Conservation (phyloP, 2,113 vertebrate species). For the Turdus rufiventris region DNA sequence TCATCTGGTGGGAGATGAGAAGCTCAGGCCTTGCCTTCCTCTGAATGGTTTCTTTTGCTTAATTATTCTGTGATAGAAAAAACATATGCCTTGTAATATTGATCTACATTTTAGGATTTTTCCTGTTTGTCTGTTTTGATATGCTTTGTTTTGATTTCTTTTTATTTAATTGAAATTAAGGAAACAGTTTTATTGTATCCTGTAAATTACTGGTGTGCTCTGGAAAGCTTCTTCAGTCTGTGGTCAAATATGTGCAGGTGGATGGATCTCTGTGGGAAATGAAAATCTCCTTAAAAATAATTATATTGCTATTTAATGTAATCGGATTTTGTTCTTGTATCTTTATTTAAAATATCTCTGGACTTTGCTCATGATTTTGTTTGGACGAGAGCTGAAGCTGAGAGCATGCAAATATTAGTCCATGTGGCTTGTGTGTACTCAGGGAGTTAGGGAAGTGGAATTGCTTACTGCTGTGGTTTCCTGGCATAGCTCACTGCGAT, state of each 20-base stretch:
- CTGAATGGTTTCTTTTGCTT: background rate
- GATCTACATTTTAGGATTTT: background rate
- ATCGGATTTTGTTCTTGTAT: background rate
- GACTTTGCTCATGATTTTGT: background rate
- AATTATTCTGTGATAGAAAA: background rate
- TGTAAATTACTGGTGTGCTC: background rate
- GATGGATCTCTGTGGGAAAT: background rate
- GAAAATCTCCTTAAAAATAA: background rate
- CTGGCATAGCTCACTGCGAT: background rate
- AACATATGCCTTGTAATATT: background rate
- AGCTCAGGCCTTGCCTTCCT: background rate
- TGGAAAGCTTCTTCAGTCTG: background rate
- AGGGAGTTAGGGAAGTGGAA: background rate
- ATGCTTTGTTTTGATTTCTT: background rate
- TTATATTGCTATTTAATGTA: background rate
- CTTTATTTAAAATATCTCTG: background rate
- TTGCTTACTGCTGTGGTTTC: background rate
- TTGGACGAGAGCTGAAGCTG: background rate
- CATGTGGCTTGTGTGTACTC: background rate
- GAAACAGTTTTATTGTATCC: background rate
- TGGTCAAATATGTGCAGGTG: background rate
- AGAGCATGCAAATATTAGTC: background rate
- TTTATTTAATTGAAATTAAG: background rate
- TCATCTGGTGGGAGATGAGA: background rate
- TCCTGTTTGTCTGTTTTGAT: background rate